Evolutionary conservation across 1,140 invertebrate species (phyloP).

Genomic region (Diorhabda sublineata): DNA sequence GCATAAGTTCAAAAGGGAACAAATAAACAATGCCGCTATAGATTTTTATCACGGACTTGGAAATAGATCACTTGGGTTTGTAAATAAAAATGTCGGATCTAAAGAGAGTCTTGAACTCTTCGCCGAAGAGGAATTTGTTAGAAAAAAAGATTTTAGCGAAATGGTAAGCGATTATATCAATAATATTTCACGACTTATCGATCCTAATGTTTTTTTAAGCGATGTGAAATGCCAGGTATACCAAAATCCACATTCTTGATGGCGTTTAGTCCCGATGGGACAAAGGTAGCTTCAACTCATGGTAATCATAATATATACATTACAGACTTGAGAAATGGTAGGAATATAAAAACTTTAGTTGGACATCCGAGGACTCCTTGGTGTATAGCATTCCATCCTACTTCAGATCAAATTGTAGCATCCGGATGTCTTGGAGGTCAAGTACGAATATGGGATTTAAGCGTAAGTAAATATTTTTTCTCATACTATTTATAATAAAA

Average conservation of each 20-base stretch:
- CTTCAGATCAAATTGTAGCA: constrained; percentile 76
- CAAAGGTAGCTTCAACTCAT: constrained; percentile 83
- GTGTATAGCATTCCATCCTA: constrained; percentile 87
- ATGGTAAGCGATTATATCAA: constrained; percentile 45
- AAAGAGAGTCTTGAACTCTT: constrained; percentile 45
- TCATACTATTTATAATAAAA: constrained; percentile 4
- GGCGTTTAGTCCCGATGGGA: constrained; percentile 82
- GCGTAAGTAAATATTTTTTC: constrained; percentile 57
- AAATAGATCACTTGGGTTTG: constrained; percentile 24
- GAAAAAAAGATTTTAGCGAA: constrained; percentile 50
- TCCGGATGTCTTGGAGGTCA: constrained; percentile 86
- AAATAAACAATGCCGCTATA: constrained; percentile 23
- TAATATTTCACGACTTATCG: neutral
- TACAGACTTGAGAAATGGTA: constrained; percentile 73
- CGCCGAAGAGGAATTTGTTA: constrained; percentile 53
- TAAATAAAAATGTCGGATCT: constrained; percentile 22
- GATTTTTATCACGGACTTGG: constrained; percentile 31
- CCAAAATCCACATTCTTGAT: constrained; percentile 77
- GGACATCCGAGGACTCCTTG: constrained; percentile 89
- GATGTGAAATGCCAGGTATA: constrained; percentile 69
- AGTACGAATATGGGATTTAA: constrained; percentile 87
- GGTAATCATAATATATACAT: constrained; percentile 91
- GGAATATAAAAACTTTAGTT: constrained; percentile 71
- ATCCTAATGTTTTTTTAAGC: constrained; percentile 49
- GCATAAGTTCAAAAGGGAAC: constrained; percentile 28